Evolutionary conservation across 2,113 vertebrate genomes (phyloP), one percentile per base, ranked within the genome.

Genomic region (Microcebus tavaratra): DNA sequence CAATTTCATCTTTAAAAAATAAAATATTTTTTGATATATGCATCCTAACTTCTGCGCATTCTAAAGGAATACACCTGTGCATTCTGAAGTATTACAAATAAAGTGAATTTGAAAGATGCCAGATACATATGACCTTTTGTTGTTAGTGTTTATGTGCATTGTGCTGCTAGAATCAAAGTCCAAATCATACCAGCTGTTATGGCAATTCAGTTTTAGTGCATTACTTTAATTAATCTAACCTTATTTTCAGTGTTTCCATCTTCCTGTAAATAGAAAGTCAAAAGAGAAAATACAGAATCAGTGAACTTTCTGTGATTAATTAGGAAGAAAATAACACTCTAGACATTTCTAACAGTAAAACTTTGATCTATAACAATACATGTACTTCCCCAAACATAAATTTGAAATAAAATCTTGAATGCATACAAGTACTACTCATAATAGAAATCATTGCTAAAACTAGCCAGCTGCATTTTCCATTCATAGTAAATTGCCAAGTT

Each of bases 191-290:
- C 61, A 91, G 34, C 55, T 96, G 45, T 76, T 84, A 31, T 0
- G 68, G 20, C 21, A 95, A 34, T 8, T 91, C 59, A 83, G 25
- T 92, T 63, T 96, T 90, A 88, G 45, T 1, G 14, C 15, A 59
- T 91, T 96, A 92, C 34, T 90, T 18, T 88, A 91, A 94, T 95
- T 90, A 97, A 90, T 90, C 34, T 68, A 85, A 79, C 42, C 13
- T 88, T 78, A 91, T 96, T 90, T 92, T 85, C 53, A 94, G 10
- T 2, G 3, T 10, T 81, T 82, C 31, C 55, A 93, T 63, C 25
- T 63, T 83, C 57, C 48, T 65, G 29, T 17, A 93, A 94, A 91
- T 55, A 61, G 9, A 92, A 93, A 95, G 50, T 86, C 61, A 90
- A 87, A 96, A n/a, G 42, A 81, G n/a, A 93, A 83, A 9, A 75